Evolutionary conservation across 92 coral and sea anemone genomes (phyloP).

Genomic region (Chrysogorgia sp.): DNA sequence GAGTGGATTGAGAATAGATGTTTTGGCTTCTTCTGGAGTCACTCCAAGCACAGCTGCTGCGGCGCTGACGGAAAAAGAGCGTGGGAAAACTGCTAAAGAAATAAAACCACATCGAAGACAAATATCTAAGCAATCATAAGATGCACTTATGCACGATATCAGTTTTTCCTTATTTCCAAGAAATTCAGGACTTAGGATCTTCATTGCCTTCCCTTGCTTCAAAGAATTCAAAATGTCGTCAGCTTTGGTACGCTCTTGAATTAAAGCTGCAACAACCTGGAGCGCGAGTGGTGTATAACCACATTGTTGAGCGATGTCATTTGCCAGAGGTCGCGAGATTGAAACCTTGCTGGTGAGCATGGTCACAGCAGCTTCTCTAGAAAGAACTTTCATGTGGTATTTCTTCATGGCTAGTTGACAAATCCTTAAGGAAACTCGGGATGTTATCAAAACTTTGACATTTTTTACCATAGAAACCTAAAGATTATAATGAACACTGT

Average conservation of each 20-base stretch:
- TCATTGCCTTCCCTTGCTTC: slow-evolving; percentile 35
- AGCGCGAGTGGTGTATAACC: slow-evolving; percentile 45
- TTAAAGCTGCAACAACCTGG: slow-evolving; percentile 34
- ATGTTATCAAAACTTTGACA: slow-evolving; percentile 28
- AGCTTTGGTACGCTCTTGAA: slow-evolving; percentile 13
- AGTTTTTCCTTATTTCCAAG: slow-evolving; percentile 45
- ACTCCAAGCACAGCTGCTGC: slow-evolving; percentile 47
- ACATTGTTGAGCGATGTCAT: slow-evolving; percentile 22
- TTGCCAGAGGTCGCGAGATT: slow-evolving; percentile 4
- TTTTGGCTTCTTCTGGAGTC: slow-evolving; percentile 30
- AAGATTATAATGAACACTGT: not conserved
- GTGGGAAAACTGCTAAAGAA: slow-evolving; percentile 40
- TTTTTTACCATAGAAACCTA: slow-evolving; percentile 32
- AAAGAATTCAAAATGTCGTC: slow-evolving; percentile 26
- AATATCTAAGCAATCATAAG: slow-evolving; percentile 30
- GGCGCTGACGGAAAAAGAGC: slow-evolving; percentile 33
- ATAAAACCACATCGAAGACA: slow-evolving; percentile 28
- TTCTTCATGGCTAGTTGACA: slow-evolving; percentile 42
- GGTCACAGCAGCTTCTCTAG: slow-evolving; percentile 11
- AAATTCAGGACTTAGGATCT: slow-evolving; percentile 40
- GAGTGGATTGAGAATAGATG: slow-evolving; percentile 8
- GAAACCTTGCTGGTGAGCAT: slow-evolving; percentile 18
- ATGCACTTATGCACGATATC: slow-evolving; percentile 41
- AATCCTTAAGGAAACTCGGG: slow-evolving; percentile 31
- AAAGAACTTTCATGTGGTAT: slow-evolving; percentile 26